A percentile compares a stretch with the other conserved stretches of the same genome.
Evolutionary conservation across 2,113 vertebrate genomes (phyloP).

Genomic region (Diphyllodes magnificus): DNA sequence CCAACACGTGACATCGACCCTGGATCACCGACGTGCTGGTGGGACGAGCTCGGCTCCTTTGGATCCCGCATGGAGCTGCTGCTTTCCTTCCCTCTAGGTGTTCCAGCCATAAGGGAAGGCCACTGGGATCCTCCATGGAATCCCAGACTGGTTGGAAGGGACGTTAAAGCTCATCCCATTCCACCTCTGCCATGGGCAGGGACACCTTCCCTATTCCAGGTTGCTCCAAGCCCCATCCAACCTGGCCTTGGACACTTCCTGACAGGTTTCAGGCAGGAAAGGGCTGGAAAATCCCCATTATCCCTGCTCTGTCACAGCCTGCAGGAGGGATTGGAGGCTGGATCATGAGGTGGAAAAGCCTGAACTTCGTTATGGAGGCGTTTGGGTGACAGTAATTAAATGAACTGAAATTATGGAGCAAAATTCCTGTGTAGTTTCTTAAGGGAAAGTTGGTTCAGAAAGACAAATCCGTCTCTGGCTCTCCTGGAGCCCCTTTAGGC

Average conservation of each 20-base stretch:
- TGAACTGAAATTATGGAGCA: not conserved
- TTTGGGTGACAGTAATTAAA: not conserved
- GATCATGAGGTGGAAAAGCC: not conserved
- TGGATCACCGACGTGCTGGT: not conserved
- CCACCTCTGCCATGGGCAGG: no score
- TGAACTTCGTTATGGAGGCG: not conserved
- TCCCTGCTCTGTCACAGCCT: not conserved
- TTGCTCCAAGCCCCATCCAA: fast-evolving
- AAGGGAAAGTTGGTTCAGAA: not conserved
- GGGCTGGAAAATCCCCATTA: not conserved
- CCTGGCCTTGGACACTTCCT: not conserved
- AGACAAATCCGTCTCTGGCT: not conserved
- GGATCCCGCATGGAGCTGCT: not conserved
- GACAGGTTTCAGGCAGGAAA: not conserved
- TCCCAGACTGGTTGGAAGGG: not conserved
- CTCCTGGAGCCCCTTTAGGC: not conserved
- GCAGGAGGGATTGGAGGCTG: not conserved
- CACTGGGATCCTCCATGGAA: not conserved
- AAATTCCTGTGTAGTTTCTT: not conserved
- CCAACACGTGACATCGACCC: not conserved
- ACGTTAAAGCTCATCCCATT: not conserved
- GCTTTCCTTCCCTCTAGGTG: not conserved
- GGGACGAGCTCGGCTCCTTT: fast-evolving
- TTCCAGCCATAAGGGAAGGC: fast-evolving
- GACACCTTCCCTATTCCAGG: not conserved